Conservation (phyloP, 2,113 vertebrate genomes). For the Crypturellus undulatus region DNA sequence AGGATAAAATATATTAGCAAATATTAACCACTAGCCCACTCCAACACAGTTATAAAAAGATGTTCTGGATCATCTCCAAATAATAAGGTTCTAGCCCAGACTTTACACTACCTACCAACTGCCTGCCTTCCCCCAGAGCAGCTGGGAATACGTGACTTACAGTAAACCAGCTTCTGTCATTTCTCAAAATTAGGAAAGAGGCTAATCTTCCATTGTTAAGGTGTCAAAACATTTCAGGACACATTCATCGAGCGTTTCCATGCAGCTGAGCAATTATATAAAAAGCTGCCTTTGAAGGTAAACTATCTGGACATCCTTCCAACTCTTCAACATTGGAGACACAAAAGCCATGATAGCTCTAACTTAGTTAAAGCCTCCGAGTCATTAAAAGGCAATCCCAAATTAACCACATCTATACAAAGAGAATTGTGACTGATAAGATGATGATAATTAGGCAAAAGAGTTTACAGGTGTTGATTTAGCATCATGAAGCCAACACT, state of each 20-base stretch:
- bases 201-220: slow-evolving; percentile 23
- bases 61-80: slow-evolving; percentile 20
- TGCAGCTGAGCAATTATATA: slow-evolving; percentile 26
- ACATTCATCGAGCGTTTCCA: background rate
- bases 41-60: background rate
- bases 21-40: background rate
- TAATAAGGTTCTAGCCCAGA: slow-evolving; percentile 5
- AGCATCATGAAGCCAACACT: background rate
- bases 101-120: background rate
- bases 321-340: background rate
- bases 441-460: background rate
- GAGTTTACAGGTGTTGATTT: background rate
- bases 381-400: background rate
- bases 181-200: background rate
- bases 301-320: background rate
- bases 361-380: background rate
- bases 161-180: background rate
- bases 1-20: background rate
- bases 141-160: background rate
- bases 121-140: background rate
- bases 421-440: background rate
- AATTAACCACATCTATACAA: background rate
- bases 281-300: slow-evolving; percentile 13
- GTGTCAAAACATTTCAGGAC: background rate
- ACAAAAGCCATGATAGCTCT: background rate